phyloP scores from a whole-genome alignment of 2,888 invertebrate genomes.

The Palloptera scutellata region DNA sequence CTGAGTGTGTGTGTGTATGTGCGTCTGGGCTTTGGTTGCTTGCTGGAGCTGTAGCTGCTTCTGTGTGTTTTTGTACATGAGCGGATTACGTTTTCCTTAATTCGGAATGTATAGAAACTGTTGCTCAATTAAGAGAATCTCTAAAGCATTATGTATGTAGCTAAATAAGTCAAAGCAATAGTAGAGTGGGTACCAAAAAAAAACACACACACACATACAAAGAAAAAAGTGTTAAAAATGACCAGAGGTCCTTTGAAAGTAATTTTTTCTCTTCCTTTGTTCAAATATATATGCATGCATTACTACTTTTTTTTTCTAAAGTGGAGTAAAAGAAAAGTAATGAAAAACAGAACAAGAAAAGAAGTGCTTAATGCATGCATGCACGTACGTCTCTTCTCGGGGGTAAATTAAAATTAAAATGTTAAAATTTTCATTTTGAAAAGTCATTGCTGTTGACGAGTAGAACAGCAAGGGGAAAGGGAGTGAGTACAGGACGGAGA shows the following conservation, averaged over 20 bases:
- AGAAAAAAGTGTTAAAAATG: conserved; percentile 27
- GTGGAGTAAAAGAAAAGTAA: background rate
- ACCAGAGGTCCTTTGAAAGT: conserved; percentile 26
- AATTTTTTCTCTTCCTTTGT: background rate
- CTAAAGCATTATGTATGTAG: background rate
- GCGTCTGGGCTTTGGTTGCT: background rate
- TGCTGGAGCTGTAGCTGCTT: conserved; percentile 35
- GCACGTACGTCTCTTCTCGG: conserved; percentile 29
- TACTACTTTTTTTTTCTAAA: background rate
- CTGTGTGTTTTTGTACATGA: conserved; percentile 49
- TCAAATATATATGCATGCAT: background rate
- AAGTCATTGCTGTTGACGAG: conserved; percentile 5
- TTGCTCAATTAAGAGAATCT: conserved; percentile 35
- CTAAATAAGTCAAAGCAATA: background rate
- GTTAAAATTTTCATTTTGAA: conserved; percentile 49
- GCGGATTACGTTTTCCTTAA: conserved; percentile 61
- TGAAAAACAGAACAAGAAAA: conserved; percentile 5
- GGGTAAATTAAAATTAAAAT: conserved; percentile 58
- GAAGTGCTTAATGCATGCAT: conserved; percentile 41
- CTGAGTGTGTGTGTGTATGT: conserved; percentile 20
- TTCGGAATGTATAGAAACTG: conserved; percentile 43
- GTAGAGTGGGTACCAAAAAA: background rate
- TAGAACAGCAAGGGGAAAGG: background rate
- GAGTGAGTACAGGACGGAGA: conserved; percentile 6
- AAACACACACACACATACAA: background rate